These are phyloP conservation scores for Saccopteryx leptura DNA, from an alignment of 2,113 vertebrate genomes.

Conservation along the genomic window DNA sequence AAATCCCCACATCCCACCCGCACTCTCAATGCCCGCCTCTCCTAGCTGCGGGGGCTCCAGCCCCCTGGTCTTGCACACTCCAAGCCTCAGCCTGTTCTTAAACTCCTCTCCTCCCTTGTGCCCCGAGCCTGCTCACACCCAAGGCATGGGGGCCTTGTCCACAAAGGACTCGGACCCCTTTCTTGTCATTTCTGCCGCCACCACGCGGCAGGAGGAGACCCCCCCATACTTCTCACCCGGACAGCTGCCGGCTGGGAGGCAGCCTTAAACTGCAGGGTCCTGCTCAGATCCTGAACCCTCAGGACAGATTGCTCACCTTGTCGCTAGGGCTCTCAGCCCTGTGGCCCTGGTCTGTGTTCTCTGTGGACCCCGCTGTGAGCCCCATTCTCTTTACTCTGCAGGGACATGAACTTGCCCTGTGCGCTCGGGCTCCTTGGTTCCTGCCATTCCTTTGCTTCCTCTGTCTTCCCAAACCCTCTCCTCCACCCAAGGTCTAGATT, in stretches of 20 bases:
- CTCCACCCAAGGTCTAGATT: background rate
- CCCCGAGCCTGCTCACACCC: background rate
- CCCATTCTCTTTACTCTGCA: background rate
- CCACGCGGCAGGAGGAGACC: background rate
- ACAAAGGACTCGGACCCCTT: background rate
- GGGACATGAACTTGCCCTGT: background rate
- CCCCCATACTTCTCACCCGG: background rate
- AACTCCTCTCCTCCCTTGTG: background rate
- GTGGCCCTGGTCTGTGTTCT: background rate
- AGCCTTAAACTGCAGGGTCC: background rate
- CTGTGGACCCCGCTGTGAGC: background rate
- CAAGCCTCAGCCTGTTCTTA: background rate
- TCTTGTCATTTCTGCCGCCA: background rate
- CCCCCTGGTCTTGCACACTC: background rate
- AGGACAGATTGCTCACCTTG: background rate
- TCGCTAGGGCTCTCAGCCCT: background rate
- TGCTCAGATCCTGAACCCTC: background rate
- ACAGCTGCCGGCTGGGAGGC: background rate
- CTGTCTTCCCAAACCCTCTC: background rate
- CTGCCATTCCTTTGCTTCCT: background rate
- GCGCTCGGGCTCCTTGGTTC: background rate
- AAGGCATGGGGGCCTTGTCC: background rate
- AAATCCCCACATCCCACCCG: too few species aligned
- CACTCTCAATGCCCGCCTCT: background rate
- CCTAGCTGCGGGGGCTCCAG: background rate